Conservation (phyloP, 2,888 invertebrate genomes). For the Polymixis flavicincta region DNA sequence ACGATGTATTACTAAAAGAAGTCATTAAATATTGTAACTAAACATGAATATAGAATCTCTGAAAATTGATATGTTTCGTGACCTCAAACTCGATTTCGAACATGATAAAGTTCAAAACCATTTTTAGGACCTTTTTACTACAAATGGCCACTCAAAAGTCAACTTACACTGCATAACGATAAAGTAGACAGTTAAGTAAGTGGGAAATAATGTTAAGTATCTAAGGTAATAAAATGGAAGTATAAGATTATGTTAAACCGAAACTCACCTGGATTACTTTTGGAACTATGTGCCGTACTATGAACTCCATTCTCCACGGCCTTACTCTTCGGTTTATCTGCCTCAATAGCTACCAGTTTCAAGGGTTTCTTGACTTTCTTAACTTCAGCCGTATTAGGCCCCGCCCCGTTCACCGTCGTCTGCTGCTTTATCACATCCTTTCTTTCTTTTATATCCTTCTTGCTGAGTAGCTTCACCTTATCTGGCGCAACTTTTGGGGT, state of each 20-base stretch:
- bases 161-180: too few relatives aligned
- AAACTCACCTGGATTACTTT: slow-evolving; percentile 76
- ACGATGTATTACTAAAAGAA: not conserved
- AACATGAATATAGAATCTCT: not conserved
- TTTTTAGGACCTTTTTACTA: not conserved
- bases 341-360: slow-evolving; percentile 77
- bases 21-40: not conserved
- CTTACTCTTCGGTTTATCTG: slow-evolving; percentile 77
- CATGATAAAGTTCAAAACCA: not conserved
- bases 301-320: slow-evolving; percentile 82
- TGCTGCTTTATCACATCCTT: slow-evolving; percentile 85
- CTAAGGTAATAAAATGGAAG: not conserved
- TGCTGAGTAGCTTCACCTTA: slow-evolving; percentile 84
- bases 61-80: not conserved
- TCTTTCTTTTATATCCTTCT: slow-evolving; percentile 84
- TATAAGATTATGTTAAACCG: too few relatives aligned
- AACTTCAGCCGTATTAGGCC: slow-evolving; percentile 75
- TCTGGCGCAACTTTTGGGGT: slow-evolving; percentile 83
- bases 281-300: slow-evolving; percentile 74
- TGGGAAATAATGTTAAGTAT: not conserved
- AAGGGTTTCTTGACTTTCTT: slow-evolving; percentile 82
- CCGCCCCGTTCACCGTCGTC: slow-evolving; percentile 78
- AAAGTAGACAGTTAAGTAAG: not conserved
- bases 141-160: not conserved
- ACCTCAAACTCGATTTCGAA: not conserved